Percentiles rank a stretch among this genome's conserved stretches.
Conservation (phyloP, 2,888 invertebrate species). For the Ganaspis brasiliensis region DNA sequence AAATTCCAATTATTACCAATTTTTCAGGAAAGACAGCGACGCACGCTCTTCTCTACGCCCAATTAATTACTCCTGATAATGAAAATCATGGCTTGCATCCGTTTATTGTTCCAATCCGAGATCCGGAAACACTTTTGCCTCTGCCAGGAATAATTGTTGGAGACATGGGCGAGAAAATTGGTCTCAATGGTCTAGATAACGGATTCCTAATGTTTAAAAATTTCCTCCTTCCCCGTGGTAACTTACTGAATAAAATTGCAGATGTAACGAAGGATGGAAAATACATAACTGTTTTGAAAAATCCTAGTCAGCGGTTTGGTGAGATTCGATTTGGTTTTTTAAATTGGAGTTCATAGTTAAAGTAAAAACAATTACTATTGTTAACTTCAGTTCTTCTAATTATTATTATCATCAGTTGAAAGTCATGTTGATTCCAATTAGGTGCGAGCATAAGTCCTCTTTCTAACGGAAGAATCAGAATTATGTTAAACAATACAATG, state of each 20-base stretch:
- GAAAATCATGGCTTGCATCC: conserved; percentile 92
- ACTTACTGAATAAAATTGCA: conserved; percentile 91
- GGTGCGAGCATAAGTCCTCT: conserved; percentile 86
- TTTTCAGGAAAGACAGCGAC: conserved; percentile 86
- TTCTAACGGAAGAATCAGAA: conserved; percentile 91
- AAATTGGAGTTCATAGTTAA: background rate
- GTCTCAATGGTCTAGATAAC: conserved; percentile 96
- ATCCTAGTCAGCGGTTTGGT: conserved; percentile 92
- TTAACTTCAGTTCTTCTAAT: no score
- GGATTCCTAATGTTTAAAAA: conserved; percentile 92
- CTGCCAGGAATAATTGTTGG: conserved; percentile 92
- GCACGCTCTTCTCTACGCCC: conserved; percentile 93
- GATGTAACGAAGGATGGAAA: conserved; percentile 93
- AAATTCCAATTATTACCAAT: no score
- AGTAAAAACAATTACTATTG: no score
- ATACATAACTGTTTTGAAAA: conserved; percentile 90
- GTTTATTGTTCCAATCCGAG: conserved; percentile 92
- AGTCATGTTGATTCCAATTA: background rate
- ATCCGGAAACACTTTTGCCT: conserved; percentile 87
- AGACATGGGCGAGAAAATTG: conserved; percentile 96
- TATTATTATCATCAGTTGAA: background rate
- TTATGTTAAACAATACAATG: conserved; percentile 84
- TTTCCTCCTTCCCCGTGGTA: conserved; percentile 89
- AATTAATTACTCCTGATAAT: conserved; percentile 90
- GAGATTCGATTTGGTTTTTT: conserved; percentile 61